These are phyloP conservation scores for Bombylius discolor DNA, from an alignment of 2,888 invertebrate genomes.

Conservation along the genomic window DNA sequence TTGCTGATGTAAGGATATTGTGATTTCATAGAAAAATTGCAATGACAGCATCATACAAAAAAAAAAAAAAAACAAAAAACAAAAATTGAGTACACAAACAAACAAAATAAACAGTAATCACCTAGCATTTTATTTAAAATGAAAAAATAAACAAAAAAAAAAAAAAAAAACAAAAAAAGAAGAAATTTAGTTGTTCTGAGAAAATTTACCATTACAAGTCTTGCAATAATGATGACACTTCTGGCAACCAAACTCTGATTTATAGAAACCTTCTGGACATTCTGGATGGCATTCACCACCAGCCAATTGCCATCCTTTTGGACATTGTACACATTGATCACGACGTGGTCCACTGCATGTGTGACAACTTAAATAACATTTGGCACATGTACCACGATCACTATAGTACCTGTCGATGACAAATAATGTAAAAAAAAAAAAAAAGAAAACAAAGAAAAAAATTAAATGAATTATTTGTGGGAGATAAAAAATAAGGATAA, in stretches of 20 bases:
- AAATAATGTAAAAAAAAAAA: neutral
- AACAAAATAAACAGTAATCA: neutral
- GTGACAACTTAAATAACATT: conserved; percentile 72
- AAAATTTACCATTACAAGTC: conserved; percentile 60
- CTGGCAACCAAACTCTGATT: conserved; percentile 67
- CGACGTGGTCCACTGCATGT: conserved; percentile 75
- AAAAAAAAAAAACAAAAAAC: neutral
- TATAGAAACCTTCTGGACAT: conserved; percentile 78
- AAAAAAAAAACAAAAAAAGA: neutral
- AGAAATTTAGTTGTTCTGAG: neutral
- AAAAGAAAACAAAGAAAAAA: neutral
- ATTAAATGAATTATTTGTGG: neutral
- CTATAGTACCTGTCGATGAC: conserved; percentile 58
- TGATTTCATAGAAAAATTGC: too few species aligned
- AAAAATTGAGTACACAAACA: neutral
- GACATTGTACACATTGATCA: conserved; percentile 76
- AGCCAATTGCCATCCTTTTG: conserved; percentile 64
- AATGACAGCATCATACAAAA: neutral
- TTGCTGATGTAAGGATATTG: too few species aligned
- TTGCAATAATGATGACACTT: conserved; percentile 82
- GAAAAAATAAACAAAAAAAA: neutral
- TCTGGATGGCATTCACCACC: conserved; percentile 75
- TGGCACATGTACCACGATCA: conserved; percentile 67
- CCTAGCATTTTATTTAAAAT: too few species aligned
- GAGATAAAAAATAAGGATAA: conserved; percentile 1